These are phyloP conservation scores for Polydrusus pterygomalis DNA, from an alignment of 2,888 invertebrate species.

Conservation along the genomic window DNA sequence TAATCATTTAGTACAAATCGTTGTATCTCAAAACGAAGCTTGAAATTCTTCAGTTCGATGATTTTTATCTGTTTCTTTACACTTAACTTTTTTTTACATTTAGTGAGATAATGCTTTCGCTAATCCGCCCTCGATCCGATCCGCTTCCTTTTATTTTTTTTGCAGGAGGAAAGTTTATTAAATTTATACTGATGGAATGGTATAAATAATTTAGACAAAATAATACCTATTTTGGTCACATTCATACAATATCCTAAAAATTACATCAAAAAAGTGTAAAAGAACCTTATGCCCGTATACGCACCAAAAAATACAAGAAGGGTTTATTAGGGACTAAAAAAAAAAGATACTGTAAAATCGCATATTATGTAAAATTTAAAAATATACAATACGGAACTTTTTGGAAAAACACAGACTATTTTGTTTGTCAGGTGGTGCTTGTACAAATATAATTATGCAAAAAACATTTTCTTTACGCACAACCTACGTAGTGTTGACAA, in stretches of 20 bases:
- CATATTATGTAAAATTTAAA: neutral
- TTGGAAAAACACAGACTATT: too few species aligned
- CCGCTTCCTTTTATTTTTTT: neutral
- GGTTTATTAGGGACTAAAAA: neutral
- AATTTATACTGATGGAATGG: constrained; percentile 40
- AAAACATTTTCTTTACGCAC: too few species aligned
- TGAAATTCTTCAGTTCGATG: too few species aligned
- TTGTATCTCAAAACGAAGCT: too few species aligned
- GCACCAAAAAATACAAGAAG: constrained; percentile 21
- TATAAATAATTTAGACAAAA: neutral
- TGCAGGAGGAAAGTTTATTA: neutral
- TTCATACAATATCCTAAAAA: constrained; percentile 14
- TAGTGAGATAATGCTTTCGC: too few species aligned
- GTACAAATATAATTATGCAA: too few species aligned
- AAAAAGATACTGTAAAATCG: neutral
- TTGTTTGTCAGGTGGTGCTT: too few species aligned
- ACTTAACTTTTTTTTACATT: too few species aligned
- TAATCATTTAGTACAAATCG: too few species aligned
- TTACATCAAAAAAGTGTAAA: neutral
- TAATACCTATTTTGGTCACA: neutral
- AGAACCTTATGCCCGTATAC: constrained; percentile 27
- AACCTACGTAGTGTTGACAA: too few species aligned
- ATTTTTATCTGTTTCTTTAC: too few species aligned
- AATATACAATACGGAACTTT: neutral
- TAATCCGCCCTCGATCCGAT: too few species aligned